Conservation (phyloP, 2,888 invertebrate species). For the Nipponacmea schrenckii region DNA sequence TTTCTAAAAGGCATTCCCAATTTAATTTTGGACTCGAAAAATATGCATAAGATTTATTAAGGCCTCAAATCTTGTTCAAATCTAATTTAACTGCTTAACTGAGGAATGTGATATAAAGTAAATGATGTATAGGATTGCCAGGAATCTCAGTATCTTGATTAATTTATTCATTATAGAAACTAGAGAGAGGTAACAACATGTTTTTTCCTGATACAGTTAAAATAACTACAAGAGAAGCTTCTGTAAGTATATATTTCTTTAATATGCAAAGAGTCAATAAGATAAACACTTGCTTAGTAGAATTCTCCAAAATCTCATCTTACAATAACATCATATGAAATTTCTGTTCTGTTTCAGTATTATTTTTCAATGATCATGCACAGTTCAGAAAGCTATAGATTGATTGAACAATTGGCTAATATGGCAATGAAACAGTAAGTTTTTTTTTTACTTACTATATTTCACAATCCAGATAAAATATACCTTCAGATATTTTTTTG, state of each 20-base stretch:
- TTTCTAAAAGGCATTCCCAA: too few species aligned
- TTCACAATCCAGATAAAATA: not conserved
- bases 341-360: constrained; percentile 70
- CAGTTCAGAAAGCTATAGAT: constrained; percentile 86
- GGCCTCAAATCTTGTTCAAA: too few species aligned
- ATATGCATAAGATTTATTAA: too few species aligned
- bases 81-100: too few species aligned
- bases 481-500: too few species aligned
- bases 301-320: too few species aligned
- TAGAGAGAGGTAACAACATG: constrained; percentile 67
- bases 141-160: too few species aligned
- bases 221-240: constrained; percentile 84
- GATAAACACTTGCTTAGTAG: not conserved
- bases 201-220: constrained; percentile 88
- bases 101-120: too few species aligned
- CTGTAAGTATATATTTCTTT: constrained; percentile 62
- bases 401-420: constrained; percentile 96
- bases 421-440: constrained; percentile 87
- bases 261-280: not conserved
- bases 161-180: constrained; percentile 54
- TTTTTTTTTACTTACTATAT: not conserved
- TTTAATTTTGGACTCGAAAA: too few species aligned
- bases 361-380: constrained; percentile 91
- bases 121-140: too few species aligned
- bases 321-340: too few species aligned